Conservation (phyloP, 2,113 vertebrate genomes). For the Ophthalmolycus amberensis region DNA sequence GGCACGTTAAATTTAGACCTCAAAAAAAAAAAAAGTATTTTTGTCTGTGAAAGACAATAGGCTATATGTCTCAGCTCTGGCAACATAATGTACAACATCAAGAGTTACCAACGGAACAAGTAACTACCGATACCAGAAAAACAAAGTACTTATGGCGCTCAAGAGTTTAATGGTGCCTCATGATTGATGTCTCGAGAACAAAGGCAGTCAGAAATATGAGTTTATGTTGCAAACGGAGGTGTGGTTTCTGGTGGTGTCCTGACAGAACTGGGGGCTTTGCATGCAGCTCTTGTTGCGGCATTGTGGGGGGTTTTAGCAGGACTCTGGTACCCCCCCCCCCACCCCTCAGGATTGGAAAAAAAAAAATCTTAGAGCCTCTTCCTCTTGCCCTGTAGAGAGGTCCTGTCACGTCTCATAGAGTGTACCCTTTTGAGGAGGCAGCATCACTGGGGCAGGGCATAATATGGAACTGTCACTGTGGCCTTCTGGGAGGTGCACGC, state of each 20-base stretch:
- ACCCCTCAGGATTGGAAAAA: slow-evolving; percentile 39
- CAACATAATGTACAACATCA: slow-evolving; percentile 37
- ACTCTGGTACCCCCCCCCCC: slow-evolving; percentile 38
- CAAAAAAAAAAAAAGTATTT: not conserved
- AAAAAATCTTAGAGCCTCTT: slow-evolving; percentile 58
- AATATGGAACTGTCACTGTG: slow-evolving; percentile 82
- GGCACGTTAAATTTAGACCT: not conserved
- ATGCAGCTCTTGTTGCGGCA: slow-evolving; percentile 14
- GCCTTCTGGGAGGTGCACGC: slow-evolving; percentile 82
- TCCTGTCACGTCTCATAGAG: slow-evolving; percentile 85
- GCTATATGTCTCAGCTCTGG: not conserved
- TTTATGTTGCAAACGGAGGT: slow-evolving; percentile 18
- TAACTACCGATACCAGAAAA: slow-evolving; percentile 23
- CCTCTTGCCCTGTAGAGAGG: slow-evolving; percentile 81
- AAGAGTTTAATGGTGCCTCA: not conserved
- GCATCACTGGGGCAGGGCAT: slow-evolving; percentile 77
- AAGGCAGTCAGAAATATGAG: slow-evolving; percentile 18
- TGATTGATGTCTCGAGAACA: slow-evolving; percentile 37
- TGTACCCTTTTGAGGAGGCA: slow-evolving; percentile 79
- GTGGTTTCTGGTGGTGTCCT: slow-evolving; percentile 31
- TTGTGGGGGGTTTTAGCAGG: slow-evolving; percentile 28
- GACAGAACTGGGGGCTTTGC: slow-evolving; percentile 48
- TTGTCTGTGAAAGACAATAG: slow-evolving; percentile 4
- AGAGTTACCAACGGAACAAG: slow-evolving; percentile 66
- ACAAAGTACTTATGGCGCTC: slow-evolving; percentile 16